phyloP scores from a whole-genome alignment of 2,113 vertebrate genomes.

The Ovis aries region DNA sequence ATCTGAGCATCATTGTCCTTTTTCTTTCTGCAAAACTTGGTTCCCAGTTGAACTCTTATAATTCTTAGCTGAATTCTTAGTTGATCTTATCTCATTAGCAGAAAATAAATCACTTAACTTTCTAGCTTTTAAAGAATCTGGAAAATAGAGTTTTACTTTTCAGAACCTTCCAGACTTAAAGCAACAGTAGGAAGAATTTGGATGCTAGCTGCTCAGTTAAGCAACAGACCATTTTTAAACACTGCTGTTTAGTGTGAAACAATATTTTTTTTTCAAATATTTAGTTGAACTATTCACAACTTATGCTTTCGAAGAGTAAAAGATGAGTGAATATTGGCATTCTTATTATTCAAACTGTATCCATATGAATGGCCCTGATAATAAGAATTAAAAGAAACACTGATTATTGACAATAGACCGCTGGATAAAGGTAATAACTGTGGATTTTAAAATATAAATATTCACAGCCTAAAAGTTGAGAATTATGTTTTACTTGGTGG shows the following conservation, averaged over 20 bases:
- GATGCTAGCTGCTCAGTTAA: not conserved
- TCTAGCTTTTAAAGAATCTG: not conserved
- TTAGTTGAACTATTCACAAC: not conserved
- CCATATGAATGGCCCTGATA: not conserved
- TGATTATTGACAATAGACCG: not conserved
- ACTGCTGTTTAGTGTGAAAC: not conserved
- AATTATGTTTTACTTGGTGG: not conserved
- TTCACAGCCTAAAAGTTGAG: not conserved
- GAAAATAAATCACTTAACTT: not conserved
- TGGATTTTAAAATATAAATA: not conserved
- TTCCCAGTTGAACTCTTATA: not conserved
- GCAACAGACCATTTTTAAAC: not conserved
- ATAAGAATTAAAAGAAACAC: not conserved
- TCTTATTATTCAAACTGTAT: not conserved
- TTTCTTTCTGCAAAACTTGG: not conserved
- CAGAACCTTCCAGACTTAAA: not conserved
- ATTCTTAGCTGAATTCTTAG: not conserved
- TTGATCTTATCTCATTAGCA: not conserved
- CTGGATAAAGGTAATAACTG: not conserved
- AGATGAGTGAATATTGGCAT: not conserved
- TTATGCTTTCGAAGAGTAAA: not conserved
- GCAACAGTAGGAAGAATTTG: not conserved
- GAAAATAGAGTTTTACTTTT: not conserved
- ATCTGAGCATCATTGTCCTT: fast-evolving
- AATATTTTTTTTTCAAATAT: not conserved